Percentiles rank a stretch among this genome's conserved stretches.
These are phyloP conservation scores for Diorhabda sublineata DNA, from an alignment of 1,140 invertebrate genomes.

Conservation along the genomic window DNA sequence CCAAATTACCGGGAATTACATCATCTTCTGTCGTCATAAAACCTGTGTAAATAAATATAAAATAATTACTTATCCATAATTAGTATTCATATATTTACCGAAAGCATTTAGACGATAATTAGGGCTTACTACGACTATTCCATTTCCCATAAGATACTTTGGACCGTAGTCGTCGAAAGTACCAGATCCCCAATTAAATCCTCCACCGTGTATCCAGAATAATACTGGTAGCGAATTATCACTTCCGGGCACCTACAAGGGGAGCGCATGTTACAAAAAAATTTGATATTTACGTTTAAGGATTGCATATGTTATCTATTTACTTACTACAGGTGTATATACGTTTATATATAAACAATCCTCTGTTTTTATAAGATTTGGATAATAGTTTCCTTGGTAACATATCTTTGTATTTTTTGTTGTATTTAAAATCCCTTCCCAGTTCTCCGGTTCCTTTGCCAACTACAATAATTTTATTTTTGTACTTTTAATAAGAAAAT, in stretches of 20 bases:
- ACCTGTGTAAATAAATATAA: background rate
- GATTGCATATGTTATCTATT: too few relatives aligned
- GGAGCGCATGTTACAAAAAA: too few relatives aligned
- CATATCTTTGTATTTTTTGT: conserved; percentile 3
- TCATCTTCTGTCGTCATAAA: conserved; percentile 10
- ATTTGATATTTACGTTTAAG: too few relatives aligned
- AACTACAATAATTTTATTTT: background rate
- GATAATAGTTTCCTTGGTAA: background rate
- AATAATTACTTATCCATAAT: background rate
- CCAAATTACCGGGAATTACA: conserved; percentile 26
- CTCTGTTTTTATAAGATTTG: background rate
- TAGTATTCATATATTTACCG: background rate
- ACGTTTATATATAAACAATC: conserved; percentile 12
- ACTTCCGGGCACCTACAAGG: background rate
- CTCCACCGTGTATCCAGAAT: conserved; percentile 8
- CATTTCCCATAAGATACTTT: conserved; percentile 6
- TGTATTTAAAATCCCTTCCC: conserved; percentile 1
- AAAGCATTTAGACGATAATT: conserved; percentile 5
- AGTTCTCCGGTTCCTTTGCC: background rate
- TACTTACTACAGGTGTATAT: conserved; percentile 9
- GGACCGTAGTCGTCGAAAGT: conserved; percentile 4
- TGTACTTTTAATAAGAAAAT: too few relatives aligned
- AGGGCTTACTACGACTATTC: background rate
- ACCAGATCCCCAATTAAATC: background rate
- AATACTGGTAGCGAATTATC: background rate